A percentile compares a stretch with the other conserved stretches of the same genome.
These are phyloP conservation scores for Tetragonula clypearis DNA, from an alignment of 1,140 invertebrate genomes.

Conservation along the genomic window DNA sequence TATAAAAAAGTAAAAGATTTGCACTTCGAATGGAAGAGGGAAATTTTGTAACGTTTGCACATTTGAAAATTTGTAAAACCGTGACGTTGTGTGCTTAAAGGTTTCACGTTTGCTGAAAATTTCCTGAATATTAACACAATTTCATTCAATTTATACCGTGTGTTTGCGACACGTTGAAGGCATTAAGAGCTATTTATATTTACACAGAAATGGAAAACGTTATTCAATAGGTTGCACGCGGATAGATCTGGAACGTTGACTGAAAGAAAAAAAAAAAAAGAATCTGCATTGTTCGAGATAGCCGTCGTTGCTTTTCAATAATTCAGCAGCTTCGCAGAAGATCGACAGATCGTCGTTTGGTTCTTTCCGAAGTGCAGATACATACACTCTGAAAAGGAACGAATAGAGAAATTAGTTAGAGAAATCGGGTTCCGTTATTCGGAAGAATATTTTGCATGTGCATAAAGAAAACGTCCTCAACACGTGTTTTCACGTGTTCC, in stretches of 20 bases:
- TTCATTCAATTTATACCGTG: too few species aligned
- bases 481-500: neutral
- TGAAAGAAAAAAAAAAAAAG: neutral
- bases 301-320: slow-evolving; percentile 15
- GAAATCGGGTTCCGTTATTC: neutral
- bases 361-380: neutral
- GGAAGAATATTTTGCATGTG: neutral
- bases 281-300: slow-evolving; percentile 15
- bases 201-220: neutral
- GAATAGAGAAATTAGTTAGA: neutral
- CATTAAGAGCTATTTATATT: neutral
- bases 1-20: neutral
- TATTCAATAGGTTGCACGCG: neutral
- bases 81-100: too few species aligned
- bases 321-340: slow-evolving; percentile 10
- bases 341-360: neutral
- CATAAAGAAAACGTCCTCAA: neutral
- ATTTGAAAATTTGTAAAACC: too few species aligned
- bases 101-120: neutral
- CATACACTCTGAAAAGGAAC: neutral
- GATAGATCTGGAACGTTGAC: neutral
- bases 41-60: neutral
- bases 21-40: neutral
- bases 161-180: too few species aligned
- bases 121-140: neutral